Conservation (phyloP, 2,113 vertebrate species). For the Ariopsis seemanni region DNA sequence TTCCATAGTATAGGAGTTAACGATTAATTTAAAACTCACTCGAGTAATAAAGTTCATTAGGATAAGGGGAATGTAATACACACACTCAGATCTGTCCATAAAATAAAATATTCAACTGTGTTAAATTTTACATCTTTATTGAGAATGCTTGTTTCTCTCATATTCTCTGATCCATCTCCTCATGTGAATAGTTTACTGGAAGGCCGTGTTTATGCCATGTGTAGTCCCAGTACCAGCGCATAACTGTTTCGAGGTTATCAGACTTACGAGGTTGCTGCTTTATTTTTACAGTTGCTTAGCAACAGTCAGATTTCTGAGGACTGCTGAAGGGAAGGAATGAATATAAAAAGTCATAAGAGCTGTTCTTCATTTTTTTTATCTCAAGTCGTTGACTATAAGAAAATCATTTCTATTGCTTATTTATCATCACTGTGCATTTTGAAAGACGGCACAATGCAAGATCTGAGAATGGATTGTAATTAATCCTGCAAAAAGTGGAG, state of each 20-base stretch:
- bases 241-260: conserved; percentile 58
- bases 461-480: background rate
- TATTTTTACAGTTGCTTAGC: conserved; percentile 77
- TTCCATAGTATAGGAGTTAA: background rate
- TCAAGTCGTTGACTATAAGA: conserved; percentile 43
- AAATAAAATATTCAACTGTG: background rate
- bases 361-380: conserved; percentile 29
- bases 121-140: background rate
- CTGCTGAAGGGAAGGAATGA: conserved; percentile 49
- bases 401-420: conserved; percentile 22
- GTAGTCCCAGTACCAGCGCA: conserved; percentile 44
- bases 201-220: conserved; percentile 23
- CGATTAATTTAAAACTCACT: background rate
- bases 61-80: background rate
- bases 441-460: background rate
- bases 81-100: background rate
- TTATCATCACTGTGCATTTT: background rate
- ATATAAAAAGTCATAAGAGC: conserved; percentile 51
- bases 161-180: background rate
- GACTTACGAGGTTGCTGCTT: conserved; percentile 63
- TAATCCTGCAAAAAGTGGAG: background rate
- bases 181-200: background rate
- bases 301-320: conserved; percentile 65
- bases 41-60: background rate
- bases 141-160: conserved; percentile 9